A percentile compares a stretch with the other conserved stretches of the same genome.
These are phyloP conservation scores for Acronicta psi DNA, from an alignment of 2,888 invertebrate species.

Conservation along the genomic window DNA sequence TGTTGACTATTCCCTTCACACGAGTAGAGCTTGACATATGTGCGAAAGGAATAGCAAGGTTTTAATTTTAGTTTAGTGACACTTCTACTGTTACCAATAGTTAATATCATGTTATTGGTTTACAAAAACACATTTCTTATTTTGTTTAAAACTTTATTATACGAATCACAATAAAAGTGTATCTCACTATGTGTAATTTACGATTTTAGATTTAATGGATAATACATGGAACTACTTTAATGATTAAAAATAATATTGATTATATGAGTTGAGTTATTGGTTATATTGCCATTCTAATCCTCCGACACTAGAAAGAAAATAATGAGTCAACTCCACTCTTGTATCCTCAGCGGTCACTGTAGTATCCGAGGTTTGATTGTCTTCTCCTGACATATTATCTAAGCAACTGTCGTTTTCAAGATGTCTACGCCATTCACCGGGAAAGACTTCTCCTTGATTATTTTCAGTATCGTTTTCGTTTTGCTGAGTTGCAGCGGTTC, in stretches of 20 bases:
- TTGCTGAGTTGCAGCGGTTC: slow-evolving; percentile 19
- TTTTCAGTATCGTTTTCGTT: slow-evolving; percentile 51
- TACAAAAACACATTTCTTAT: slow-evolving; percentile 21
- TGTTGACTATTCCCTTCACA: slow-evolving; percentile 23
- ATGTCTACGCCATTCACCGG: slow-evolving; percentile 33
- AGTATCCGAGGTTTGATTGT: neutral
- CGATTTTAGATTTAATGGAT: slow-evolving; percentile 23
- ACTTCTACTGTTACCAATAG: slow-evolving; percentile 13
- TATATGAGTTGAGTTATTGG: no score
- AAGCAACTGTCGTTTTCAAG: neutral
- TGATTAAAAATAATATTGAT: no score
- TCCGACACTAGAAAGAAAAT: neutral
- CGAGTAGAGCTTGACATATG: slow-evolving; percentile 24
- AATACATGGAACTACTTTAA: slow-evolving; percentile 17
- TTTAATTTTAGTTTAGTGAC: slow-evolving; percentile 26
- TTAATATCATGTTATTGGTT: slow-evolving; percentile 10
- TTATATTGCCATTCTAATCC: neutral
- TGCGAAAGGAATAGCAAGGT: slow-evolving; percentile 17
- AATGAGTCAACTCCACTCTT: neutral
- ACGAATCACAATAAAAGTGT: no score
- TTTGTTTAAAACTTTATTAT: slow-evolving; percentile 32
- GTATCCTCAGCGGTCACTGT: neutral
- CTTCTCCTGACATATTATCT: neutral
- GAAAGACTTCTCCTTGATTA: slow-evolving; percentile 36
- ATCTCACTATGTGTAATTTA: slow-evolving; percentile 11